Percentiles rank a stretch among this genome's conserved stretches.
Evolutionary conservation across 1,140 invertebrate species (phyloP).

Genomic region (Vollenhovia emeryi): DNA sequence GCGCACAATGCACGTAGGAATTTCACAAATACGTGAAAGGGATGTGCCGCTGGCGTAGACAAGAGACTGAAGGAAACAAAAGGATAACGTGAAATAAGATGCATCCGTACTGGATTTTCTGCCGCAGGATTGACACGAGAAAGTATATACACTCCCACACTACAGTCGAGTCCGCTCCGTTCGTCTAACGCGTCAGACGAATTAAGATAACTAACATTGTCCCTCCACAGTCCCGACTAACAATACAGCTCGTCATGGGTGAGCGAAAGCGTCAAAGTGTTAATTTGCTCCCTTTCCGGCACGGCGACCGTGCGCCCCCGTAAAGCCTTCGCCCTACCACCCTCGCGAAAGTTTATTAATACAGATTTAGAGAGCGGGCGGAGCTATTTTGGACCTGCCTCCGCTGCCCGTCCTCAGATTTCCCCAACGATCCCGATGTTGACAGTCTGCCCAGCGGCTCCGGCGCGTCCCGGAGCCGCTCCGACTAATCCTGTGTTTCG

Average conservation of each 20-base stretch:
- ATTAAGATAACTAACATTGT: constrained; percentile 17
- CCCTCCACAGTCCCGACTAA: constrained; percentile 6
- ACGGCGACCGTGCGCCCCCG: not conserved
- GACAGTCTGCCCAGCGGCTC: not conserved
- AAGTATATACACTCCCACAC: constrained; percentile 10
- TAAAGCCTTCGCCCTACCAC: not conserved
- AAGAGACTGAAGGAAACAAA: not conserved
- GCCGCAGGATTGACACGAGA: not conserved
- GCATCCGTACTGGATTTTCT: not conserved
- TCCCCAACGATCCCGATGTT: not conserved
- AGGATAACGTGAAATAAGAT: constrained; percentile 17
- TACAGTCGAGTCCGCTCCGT: not conserved
- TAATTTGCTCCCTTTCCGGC: not conserved
- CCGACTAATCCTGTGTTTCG: constrained; percentile 54
- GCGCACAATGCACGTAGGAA: not conserved
- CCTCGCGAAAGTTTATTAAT: constrained; percentile 64
- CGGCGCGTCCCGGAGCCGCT: not conserved
- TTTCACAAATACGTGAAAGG: not conserved
- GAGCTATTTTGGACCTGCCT: constrained; percentile 66
- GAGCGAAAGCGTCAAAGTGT: constrained; percentile 22
- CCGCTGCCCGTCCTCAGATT: constrained; percentile 40
- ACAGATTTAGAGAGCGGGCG: constrained; percentile 55
- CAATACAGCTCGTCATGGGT: not conserved
- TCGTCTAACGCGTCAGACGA: not conserved
- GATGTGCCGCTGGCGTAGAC: too few relatives aligned